Percentiles rank a stretch among this genome's conserved stretches.
phyloP scores from a whole-genome alignment of 2,113 vertebrate species.

The Mesitornis unicolor region DNA sequence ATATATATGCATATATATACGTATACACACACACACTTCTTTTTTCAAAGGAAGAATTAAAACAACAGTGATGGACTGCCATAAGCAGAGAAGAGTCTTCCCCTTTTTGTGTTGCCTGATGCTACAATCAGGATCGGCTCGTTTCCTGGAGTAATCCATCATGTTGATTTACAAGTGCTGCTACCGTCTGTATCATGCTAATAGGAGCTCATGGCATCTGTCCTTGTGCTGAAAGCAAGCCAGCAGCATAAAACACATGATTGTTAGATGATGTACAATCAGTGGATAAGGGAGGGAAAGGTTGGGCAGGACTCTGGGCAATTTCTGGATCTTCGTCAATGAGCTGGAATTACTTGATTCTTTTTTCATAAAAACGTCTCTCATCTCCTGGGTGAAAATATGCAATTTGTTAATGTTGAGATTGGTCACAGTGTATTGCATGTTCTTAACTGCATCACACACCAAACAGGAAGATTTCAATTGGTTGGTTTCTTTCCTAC shows the following conservation, averaged over 20 bases:
- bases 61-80: not conserved
- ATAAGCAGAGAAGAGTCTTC: not conserved
- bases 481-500: not conserved
- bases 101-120: not conserved
- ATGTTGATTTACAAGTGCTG: slow-evolving; percentile 48
- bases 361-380: not conserved
- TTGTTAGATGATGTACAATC: slow-evolving; percentile 1
- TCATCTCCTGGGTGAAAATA: not conserved
- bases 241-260: not conserved
- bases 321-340: not conserved
- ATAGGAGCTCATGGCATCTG: slow-evolving; percentile 38
- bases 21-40: not conserved
- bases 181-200: not conserved
- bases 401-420: not conserved
- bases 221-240: not conserved
- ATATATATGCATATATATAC: no score
- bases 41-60: not conserved
- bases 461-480: not conserved
- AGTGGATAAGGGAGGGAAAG: not conserved
- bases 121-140: not conserved
- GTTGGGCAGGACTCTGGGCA: not conserved
- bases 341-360: not conserved
- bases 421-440: not conserved
- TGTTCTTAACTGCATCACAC: not conserved
- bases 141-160: not conserved